Evolutionary conservation across 2,888 invertebrate species (phyloP), one percentile per base, ranked within the genome.

Genomic region (Falcaria lacertinaria): DNA sequence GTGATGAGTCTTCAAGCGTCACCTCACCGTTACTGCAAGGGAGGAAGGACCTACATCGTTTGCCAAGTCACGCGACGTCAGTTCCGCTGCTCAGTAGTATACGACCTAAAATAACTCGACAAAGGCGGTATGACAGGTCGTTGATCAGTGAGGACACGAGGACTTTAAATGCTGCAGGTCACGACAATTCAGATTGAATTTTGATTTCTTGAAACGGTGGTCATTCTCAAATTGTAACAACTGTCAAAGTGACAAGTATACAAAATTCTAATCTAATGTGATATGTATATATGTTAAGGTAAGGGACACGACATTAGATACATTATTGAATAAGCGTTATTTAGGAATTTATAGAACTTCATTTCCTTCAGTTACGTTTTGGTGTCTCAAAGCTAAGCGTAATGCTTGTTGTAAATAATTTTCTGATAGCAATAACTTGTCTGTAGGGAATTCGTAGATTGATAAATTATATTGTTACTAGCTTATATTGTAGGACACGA

Each of bases 1-100:
- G 89, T 32, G 90, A 90, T 66, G 91, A 91, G 50, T 93, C 92
- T 13, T 92, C 92, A 16, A 90, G 91, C 63, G 92, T 92, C 34
- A 93, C 93, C 19, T 93, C 93, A 2, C 93, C 93, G 0, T 74
- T 93, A 2, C 80, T 92, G 2, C 86, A 89, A 54, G 81, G 76
- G 34, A 67, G 87, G 50, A 86, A 88, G 63, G 88, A 88, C 44
- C 56, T 85, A 22, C 61, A 50, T 45, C 61, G 69, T 19, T 57
- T 81, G 53, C 75, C 85, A 2, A 72, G 68, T 19, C 89, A 89
- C 60, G 88, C 89, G 42, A 86, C 76, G 52, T 87, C 89, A 47
- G 86, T 85, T 45, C 87, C 88, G 57, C 64, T 89, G 5, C 70
- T 88, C 74, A 91, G 63, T 65, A 91, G 58, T 43, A 88, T 70